Evolutionary conservation across 2,888 invertebrate genomes (phyloP), one percentile per base, ranked within the genome.

Genomic region (Agrotis puta): DNA sequence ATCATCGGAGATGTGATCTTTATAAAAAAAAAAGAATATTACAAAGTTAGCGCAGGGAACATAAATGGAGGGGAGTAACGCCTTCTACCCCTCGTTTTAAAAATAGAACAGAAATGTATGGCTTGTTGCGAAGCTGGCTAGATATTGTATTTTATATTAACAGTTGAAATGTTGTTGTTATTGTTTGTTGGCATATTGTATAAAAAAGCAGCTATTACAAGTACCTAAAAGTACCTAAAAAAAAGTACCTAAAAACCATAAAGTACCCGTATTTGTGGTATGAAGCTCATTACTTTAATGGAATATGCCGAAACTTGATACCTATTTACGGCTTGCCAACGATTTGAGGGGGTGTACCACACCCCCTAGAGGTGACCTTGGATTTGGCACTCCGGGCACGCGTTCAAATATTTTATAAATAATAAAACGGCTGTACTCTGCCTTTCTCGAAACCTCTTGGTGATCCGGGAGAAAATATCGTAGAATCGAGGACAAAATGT

Each of bases 301-400:
- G 62, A 79, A 63, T 82, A 70, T 77, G 82, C 78, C 58, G 72
- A 61, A 82, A 78, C 47, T 67, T 57, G 57, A 82, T 58, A 58
- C 65, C 7, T 68, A 56, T 68, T 64, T 63, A 65, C 57, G 74
- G 67, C 62, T 73, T 56, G 61, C 64, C 63, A 58, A 65, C 58
- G 45, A 59, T 73, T 79, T 39, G 43, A 22, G 67, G 72, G 64
- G 64, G 66, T 13, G 45, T 20, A 67, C 63, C 70, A 58, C 73
- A 56, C 77, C 77, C 53, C 43, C 56, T 50, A 82, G 27, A 48
- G 47, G 20, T 54, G 64, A 67, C 83, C 79, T 79, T 82, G 82
- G 56, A 45, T 70, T 59, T 77, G 61, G 64, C 53, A 69, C 53
- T 81, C 66, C 11, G 57, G 64, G 50, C 39, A 58, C 39, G 78